Conservation (phyloP, 2,888 invertebrate species). For the Drosophila anomalipes region DNA sequence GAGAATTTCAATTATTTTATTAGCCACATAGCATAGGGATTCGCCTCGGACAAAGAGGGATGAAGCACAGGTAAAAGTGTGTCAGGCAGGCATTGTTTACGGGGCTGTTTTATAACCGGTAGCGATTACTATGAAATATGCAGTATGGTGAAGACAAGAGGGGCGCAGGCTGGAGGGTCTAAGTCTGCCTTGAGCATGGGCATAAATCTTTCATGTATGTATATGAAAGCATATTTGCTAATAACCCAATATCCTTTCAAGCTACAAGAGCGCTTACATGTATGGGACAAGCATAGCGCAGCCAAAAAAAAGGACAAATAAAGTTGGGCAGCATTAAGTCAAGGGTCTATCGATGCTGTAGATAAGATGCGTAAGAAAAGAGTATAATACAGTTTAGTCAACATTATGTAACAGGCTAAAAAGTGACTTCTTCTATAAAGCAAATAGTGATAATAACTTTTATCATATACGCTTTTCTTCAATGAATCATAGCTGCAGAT, state of each 20-base stretch:
- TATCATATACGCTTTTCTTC: neutral
- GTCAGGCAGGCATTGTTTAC: slow-evolving; percentile 48
- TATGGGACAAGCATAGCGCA: slow-evolving; percentile 25
- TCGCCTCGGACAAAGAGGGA: slow-evolving; percentile 54
- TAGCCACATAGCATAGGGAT: slow-evolving; percentile 66
- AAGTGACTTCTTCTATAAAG: neutral
- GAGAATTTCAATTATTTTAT: slow-evolving; percentile 80
- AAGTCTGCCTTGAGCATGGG: slow-evolving; percentile 43
- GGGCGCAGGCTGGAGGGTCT: slow-evolving; percentile 1
- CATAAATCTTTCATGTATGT: slow-evolving; percentile 76
- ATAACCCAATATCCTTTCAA: slow-evolving; percentile 73
- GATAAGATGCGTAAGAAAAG: slow-evolving; percentile 7
- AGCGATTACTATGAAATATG: slow-evolving; percentile 79
- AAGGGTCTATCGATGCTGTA: neutral
- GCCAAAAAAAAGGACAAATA: slow-evolving; percentile 63
- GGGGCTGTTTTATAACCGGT: slow-evolving; percentile 63
- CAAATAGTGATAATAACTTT: neutral
- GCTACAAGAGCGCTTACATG: slow-evolving; percentile 39
- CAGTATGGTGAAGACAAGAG: slow-evolving; percentile 37
- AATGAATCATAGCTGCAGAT: neutral
- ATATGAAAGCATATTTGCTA: slow-evolving; percentile 77
- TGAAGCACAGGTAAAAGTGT: slow-evolving; percentile 54
- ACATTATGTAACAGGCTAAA: neutral
- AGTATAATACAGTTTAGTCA: too few relatives aligned
- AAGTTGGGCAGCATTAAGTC: slow-evolving; percentile 1